Base-by-base conservation (phyloP, 2,113 vertebrate species). In the Varanus salvator region DNA sequence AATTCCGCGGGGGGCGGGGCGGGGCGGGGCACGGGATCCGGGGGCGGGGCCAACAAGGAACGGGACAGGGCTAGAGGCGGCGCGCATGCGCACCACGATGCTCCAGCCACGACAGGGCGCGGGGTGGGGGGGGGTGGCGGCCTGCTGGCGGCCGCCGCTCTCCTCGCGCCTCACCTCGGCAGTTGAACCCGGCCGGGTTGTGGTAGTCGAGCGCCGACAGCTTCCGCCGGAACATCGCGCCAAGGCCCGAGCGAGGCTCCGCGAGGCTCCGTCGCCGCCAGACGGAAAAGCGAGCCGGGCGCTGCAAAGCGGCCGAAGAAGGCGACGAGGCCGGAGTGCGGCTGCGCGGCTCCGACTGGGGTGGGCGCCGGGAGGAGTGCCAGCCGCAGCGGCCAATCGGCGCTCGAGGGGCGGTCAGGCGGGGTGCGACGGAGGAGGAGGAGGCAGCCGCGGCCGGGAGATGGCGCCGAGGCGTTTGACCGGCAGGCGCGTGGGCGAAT, bases 141-240 rank as follows among this genome's bases (percentile, higher is more conserved):
- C 89, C 86, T 82, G 44, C 7, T 19, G n/a, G 72, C 21, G 6
- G 23, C 68, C 38, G 38, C 38, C 3, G 2, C 9, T 12, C 6
- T 7, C 38, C 25, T 29, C 50, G 72, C n/a, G 23, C 57, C 71
- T 88, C 48, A 90, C 76, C 78, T 80, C 85, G 85, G 84, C 89
- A 86, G 84, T 86, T 86, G 77, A 90, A 87, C 54, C 84, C 85
- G 54, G 69, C 34, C 29, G 84, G 27, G 74, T 76, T 87, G 29
- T 90, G 88, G 75, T 90, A 90, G 88, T 90, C 88, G 25, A 90
- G 88, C 48, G 88, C 88, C 64, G 88, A 25, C 64, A 90, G 88
- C 27, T 90, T 90, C 75, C 88, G 88, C 64, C 88, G 83, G 88
- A 90, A 90, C 88, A 90, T 90, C 64, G 74, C 74, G 82, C 15